phyloP scores from a whole-genome alignment of 2,113 vertebrate species.

The Pseudorhombus dupliciocellatus region DNA sequence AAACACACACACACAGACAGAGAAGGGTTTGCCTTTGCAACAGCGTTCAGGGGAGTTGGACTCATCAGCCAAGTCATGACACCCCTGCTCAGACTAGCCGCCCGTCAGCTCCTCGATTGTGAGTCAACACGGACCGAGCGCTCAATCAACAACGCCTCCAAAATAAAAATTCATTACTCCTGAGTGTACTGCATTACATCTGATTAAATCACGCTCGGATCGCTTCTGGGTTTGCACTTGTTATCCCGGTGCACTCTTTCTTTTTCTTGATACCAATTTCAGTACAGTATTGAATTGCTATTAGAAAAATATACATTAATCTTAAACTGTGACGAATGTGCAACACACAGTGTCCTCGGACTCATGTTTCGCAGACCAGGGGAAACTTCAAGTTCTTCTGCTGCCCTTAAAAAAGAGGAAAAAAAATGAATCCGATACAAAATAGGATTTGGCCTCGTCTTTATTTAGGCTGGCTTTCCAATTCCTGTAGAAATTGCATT shows the following conservation, averaged over 20 bases:
- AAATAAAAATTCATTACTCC: slow-evolving; percentile 65
- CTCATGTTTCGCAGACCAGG: background rate
- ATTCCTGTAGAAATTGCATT: slow-evolving; percentile 59
- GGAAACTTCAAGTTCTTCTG: slow-evolving; percentile 14
- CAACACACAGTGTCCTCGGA: slow-evolving; percentile 5
- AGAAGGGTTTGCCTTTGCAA: slow-evolving; percentile 60
- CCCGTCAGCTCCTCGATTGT: slow-evolving; percentile 45
- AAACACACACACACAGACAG: slow-evolving; percentile 13
- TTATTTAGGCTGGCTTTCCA: slow-evolving; percentile 52
- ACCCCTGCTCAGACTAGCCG: slow-evolving; percentile 61
- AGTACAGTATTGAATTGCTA: background rate
- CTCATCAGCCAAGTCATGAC: slow-evolving; percentile 62
- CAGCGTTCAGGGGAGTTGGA: slow-evolving; percentile 53
- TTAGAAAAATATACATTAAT: background rate
- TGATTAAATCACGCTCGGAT: slow-evolving; percentile 43
- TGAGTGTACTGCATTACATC: slow-evolving; percentile 32
- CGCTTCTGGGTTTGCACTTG: slow-evolving; percentile 2
- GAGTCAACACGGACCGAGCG: slow-evolving; percentile 64
- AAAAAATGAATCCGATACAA: slow-evolving; percentile 36
- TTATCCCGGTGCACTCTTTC: too few species aligned
- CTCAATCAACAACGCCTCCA: slow-evolving; percentile 64
- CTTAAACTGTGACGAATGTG: slow-evolving; percentile 5
- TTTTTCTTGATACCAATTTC: background rate
- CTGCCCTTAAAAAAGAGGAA: background rate
- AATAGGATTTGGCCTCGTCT: slow-evolving; percentile 56